Base-by-base conservation (phyloP, 2,888 invertebrate genomes). In the Drosophila mimetica region DNA sequence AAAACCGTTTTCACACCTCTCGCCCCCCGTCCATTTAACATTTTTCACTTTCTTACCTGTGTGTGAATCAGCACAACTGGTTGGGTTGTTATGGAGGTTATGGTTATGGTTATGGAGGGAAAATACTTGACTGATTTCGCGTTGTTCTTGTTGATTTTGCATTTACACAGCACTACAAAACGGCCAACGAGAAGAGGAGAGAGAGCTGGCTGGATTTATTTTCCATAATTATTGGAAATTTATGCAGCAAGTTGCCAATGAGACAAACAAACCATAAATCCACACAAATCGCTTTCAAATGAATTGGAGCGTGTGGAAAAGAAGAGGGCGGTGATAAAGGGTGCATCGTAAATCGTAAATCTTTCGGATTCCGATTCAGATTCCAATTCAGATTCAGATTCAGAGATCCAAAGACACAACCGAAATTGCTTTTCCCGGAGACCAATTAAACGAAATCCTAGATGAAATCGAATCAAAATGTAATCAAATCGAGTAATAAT, bases 51-150 rank as follows among this genome's bases (percentile, higher is more conserved):
- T 39, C 52, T 53, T 55, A 60, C 60, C 36, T 63, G 61, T 79
- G 61, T 79, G 74, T 74, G 79, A 81, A 81, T 71, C 75, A 77
- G 85, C 85, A 81, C 79, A 84, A 75, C 44, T 44, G 44, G 11
- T 42, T 22, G 41, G n/a, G n/a, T n/a, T n/a, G n/a, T n/a, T n/a
- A n/a, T n/a, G n/a, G n/a, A n/a, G n/a, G n/a, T n/a, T n/a, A n/a
- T n/a, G n/a, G n/a, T n/a, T n/a, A n/a, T n/a, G n/a, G n/a, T n/a
- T n/a, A 7, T 75, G 79, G 2, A 44, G 11, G 20, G 7, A 47
- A 54, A 65, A 67, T 46, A 81, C 83, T 83, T 77, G 76, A 80
- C 74, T 77, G 82, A 81, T 79, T 82, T 80, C 51, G 71, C 71
- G 47, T 36, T 61, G 36, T 71, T 60, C 71, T 79, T 82, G 80